phyloP scores from a whole-genome alignment of 2,888 invertebrate species.

The Pimpla rufipes region DNA sequence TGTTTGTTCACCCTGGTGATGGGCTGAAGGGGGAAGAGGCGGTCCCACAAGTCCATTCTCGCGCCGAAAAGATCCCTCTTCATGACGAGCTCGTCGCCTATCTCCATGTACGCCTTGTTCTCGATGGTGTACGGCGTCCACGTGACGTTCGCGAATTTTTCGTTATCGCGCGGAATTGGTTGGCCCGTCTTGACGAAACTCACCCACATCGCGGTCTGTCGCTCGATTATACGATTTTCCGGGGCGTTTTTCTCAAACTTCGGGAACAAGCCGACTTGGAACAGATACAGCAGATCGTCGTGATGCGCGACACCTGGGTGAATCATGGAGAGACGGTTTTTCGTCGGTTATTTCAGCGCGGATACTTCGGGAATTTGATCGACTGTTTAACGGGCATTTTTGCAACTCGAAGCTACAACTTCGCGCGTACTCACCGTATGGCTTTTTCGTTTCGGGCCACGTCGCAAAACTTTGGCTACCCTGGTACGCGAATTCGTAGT shows the following conservation, averaged over 20 bases:
- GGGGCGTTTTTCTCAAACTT: conserved; percentile 84
- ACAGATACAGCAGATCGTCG: conserved; percentile 87
- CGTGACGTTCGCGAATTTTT: conserved; percentile 80
- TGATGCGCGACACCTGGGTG: conserved; percentile 85
- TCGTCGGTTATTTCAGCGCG: neutral
- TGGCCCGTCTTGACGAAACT: conserved; percentile 86
- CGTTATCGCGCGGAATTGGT: conserved; percentile 84
- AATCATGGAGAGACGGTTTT: neutral
- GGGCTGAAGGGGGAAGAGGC: conserved; percentile 81
- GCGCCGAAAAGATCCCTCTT: conserved; percentile 82
- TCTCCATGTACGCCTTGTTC: conserved; percentile 84
- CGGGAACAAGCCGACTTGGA: conserved; percentile 84
- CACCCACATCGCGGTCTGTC: conserved; percentile 84
- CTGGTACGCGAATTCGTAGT: conserved; percentile 88
- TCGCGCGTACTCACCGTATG: conserved; percentile 86
- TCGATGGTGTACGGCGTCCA: conserved; percentile 84
- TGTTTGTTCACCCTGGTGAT: too few species aligned
- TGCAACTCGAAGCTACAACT: conserved; percentile 84
- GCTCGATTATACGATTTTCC: conserved; percentile 84
- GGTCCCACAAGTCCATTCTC: conserved; percentile 85
- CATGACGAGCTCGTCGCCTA: conserved; percentile 83
- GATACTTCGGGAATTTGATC: neutral
- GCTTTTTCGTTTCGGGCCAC: conserved; percentile 85
- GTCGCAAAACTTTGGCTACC: conserved; percentile 88
- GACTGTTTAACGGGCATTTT: neutral